Conservation (phyloP, 2,888 invertebrate genomes). For the Nomada ferruginata region DNA sequence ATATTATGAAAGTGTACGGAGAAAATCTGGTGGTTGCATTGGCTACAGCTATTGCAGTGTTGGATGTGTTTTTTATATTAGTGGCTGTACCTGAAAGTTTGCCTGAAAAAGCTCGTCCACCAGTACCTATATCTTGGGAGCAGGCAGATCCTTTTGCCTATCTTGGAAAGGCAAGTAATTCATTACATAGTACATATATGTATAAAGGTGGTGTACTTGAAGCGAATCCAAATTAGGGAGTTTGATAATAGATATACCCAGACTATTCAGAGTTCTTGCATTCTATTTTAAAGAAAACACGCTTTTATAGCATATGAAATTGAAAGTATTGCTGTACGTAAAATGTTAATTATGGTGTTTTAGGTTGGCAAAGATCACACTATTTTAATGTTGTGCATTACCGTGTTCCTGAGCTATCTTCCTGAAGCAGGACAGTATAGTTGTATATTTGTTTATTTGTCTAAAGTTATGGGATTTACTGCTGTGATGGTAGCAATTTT, state of each 20-base stretch:
- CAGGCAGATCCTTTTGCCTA: conserved; percentile 98
- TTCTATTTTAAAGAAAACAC: conserved; percentile 22
- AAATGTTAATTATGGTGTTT: conserved; percentile 31
- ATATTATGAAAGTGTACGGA: conserved; percentile 93
- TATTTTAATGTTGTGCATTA: conserved; percentile 97
- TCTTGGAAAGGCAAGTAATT: conserved; percentile 84
- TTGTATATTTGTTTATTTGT: conserved; percentile 99
- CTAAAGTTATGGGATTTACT: conserved; percentile 97
- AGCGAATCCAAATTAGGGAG: conserved; percentile 44
- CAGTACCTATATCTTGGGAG: conserved; percentile 96
- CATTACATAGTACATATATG: too few species aligned
- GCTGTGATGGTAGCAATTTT: conserved; percentile 98
- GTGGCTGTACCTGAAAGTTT: conserved; percentile 99
- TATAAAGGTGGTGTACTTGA: conserved; percentile 32
- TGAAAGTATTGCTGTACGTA: background rate
- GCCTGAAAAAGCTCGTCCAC: conserved; percentile 93
- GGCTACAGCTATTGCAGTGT: conserved; percentile 97
- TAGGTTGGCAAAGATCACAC: conserved; percentile 97
- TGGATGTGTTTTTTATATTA: conserved; percentile 99
- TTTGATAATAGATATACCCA: conserved; percentile 29
- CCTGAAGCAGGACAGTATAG: conserved; percentile 99
- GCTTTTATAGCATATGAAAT: conserved; percentile 1
- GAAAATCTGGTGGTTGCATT: conserved; percentile 91
- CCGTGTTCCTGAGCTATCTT: conserved; percentile 98
- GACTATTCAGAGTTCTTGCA: conserved; percentile 12